Percentiles rank a stretch among this genome's conserved stretches.
Conservation (phyloP, 2,113 vertebrate species). For the Fulmarus glacialis region DNA sequence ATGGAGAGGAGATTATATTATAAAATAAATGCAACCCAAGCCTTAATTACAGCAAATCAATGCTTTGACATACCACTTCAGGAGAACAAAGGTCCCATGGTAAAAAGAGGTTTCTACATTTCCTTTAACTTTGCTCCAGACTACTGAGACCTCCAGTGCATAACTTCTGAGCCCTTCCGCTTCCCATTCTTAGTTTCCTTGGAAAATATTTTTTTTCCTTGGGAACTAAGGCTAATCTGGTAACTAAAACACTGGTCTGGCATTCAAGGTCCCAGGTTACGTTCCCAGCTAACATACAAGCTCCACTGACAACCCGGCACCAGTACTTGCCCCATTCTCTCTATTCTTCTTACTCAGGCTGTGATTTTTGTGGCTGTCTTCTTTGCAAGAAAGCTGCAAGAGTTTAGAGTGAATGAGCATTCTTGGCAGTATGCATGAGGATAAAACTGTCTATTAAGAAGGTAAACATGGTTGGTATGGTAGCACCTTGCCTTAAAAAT, state of each 20-base stretch:
- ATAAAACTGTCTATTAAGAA: background rate
- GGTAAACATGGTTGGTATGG: accelerated
- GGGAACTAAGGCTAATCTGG: background rate
- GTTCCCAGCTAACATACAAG: background rate
- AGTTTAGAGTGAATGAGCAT: background rate
- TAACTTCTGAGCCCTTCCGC: background rate
- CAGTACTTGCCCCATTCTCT: background rate
- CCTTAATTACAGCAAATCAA: background rate
- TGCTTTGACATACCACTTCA: background rate
- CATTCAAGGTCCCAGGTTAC: background rate
- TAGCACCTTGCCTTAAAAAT: background rate
- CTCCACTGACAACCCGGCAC: background rate
- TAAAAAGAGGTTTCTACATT: background rate
- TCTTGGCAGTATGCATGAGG: background rate
- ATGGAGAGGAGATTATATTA: background rate
- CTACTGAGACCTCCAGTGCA: background rate
- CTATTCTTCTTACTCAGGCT: background rate
- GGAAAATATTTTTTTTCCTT: background rate
- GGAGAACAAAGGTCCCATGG: background rate
- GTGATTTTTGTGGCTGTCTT: background rate
- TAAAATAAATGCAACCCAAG: background rate
- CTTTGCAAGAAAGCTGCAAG: background rate
- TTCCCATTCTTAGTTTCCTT: background rate
- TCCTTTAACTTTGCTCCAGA: background rate
- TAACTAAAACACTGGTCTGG: background rate